phyloP scores from a whole-genome alignment of 2,113 vertebrate genomes.

The Paramisgurnus dabryanus region DNA sequence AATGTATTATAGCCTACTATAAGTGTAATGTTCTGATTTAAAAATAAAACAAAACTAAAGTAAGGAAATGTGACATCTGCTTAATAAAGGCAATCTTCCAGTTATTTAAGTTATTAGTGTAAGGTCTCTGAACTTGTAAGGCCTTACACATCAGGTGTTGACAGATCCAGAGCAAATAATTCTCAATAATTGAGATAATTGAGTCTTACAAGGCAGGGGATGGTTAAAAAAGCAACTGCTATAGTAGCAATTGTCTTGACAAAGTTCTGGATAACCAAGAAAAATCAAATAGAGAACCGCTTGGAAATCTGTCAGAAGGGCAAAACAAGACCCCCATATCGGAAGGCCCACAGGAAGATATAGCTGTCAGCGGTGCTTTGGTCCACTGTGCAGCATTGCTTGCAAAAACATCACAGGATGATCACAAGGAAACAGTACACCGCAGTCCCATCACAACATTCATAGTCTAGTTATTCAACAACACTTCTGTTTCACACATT shows the following conservation, averaged over 20 bases:
- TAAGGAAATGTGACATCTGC: no score
- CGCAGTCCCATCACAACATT: neutral
- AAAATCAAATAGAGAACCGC: neutral
- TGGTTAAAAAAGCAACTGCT: neutral
- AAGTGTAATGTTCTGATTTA: neutral
- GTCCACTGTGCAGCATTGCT: neutral
- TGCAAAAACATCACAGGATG: neutral
- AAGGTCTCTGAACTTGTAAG: conserved; percentile 1
- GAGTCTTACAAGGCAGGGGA: neutral
- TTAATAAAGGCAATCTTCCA: neutral
- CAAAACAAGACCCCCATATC: no score
- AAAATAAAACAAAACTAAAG: no score
- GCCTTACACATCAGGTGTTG: neutral
- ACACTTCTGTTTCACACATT: no score
- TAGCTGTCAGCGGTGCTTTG: neutral
- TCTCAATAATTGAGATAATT: neutral
- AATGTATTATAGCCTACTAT: neutral
- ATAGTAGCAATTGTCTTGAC: neutral
- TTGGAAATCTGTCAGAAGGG: no score
- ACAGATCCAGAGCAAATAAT: conserved; percentile 4
- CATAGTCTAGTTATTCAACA: no score
- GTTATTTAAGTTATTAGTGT: neutral
- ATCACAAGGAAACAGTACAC: neutral
- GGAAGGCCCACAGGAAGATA: neutral
- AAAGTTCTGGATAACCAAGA: neutral